Evolutionary conservation across 2,113 vertebrate genomes (phyloP).

Genomic region (Cyprinodon brontotheroides): DNA sequence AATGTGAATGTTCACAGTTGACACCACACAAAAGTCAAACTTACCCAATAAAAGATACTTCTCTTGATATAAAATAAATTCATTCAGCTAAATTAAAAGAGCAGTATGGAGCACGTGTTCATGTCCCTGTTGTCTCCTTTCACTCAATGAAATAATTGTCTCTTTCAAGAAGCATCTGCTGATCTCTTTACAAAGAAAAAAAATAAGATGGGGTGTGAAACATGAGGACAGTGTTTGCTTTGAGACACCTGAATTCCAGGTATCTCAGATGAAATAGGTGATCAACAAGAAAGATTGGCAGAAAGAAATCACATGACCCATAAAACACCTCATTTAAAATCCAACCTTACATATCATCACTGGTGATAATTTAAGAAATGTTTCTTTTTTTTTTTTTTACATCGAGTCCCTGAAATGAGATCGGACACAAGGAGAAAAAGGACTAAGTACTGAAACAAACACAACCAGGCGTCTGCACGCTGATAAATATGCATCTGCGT

Average conservation of each 20-base stretch:
- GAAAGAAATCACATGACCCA: conserved; percentile 66
- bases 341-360: conserved; percentile 59
- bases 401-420: conserved; percentile 53
- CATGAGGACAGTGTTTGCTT: conserved; percentile 49
- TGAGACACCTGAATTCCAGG: conserved; percentile 45
- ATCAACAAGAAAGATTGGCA: conserved; percentile 59
- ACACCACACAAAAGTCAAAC: conserved; percentile 78
- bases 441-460: conserved; percentile 36
- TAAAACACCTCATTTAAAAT: conserved; percentile 64
- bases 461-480: conserved; percentile 52
- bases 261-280: conserved; percentile 48
- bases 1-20: conserved; percentile 81
- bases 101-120: conserved; percentile 73
- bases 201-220: conserved; percentile 36
- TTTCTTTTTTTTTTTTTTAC: conserved; percentile 42
- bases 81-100: conserved; percentile 78
- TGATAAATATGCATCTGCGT: conserved; percentile 54
- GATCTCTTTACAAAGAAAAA: conserved; percentile 13
- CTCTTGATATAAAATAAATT: conserved; percentile 80
- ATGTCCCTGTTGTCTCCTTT: conserved; percentile 58
- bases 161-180: conserved; percentile 61
- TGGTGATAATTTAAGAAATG: conserved; percentile 55
- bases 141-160: conserved; percentile 65
- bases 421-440: conserved; percentile 42
- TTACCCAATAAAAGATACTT: conserved; percentile 70